A percentile compares a stretch with the other conserved stretches of the same genome.
Evolutionary conservation across 2,888 invertebrate genomes (phyloP).

Genomic region (Ormyrus thymus): DNA sequence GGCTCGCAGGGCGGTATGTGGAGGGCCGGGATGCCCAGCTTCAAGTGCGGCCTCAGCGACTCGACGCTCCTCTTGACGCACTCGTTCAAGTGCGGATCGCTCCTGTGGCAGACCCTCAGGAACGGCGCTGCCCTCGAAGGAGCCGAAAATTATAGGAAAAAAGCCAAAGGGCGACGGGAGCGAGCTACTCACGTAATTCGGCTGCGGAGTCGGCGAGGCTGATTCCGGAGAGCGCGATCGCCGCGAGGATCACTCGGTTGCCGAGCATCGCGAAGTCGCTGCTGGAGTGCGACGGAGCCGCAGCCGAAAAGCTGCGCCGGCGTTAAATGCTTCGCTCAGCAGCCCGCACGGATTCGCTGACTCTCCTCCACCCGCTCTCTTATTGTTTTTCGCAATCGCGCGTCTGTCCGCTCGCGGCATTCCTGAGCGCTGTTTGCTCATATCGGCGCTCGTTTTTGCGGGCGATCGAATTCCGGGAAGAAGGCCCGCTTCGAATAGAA

Average conservation of each 20-base stretch:
- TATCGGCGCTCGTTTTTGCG: background rate
- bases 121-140: slow-evolving; percentile 67
- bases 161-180: background rate
- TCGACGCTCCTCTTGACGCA: slow-evolving; percentile 81
- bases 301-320: slow-evolving; percentile 8
- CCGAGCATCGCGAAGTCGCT: slow-evolving; percentile 34
- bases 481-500: background rate
- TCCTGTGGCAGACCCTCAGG: slow-evolving; percentile 81
- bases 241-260: slow-evolving; percentile 23
- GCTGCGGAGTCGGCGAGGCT: slow-evolving; percentile 4
- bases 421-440: too few species aligned
- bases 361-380: background rate
- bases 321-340: slow-evolving; percentile 36
- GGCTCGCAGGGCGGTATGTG: slow-evolving; percentile 84
- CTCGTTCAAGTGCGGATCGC: slow-evolving; percentile 79
- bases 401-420: background rate
- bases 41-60: slow-evolving; percentile 77
- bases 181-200: slow-evolving; percentile 51
- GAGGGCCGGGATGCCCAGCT: slow-evolving; percentile 81
- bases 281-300: too few species aligned
- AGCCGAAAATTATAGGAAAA: background rate
- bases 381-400: slow-evolving; percentile 36
- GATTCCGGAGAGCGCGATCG: slow-evolving; percentile 9
- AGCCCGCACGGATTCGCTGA: slow-evolving; percentile 45
- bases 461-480: background rate